Conservation (phyloP, 64 coral and sea anemone genomes). For the Montipora foliosa region DNA sequence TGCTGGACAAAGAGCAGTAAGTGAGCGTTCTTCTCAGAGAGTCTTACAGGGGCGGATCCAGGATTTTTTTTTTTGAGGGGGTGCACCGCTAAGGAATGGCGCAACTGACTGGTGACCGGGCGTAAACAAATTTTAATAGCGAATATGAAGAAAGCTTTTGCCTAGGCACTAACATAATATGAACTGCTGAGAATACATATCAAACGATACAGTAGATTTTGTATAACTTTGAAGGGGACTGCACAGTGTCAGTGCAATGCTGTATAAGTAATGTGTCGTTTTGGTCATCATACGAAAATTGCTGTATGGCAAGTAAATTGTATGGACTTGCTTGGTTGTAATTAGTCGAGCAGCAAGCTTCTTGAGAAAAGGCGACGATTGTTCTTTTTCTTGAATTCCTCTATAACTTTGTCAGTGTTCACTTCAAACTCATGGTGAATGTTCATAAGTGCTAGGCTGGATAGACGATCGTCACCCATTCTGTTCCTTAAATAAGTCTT, state of each 20-base stretch:
- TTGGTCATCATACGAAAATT: constrained; percentile 23
- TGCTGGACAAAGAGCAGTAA: no score
- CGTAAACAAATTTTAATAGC: constrained; percentile 15
- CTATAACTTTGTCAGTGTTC: constrained; percentile 14
- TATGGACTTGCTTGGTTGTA: constrained; percentile 23
- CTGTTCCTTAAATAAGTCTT: constrained; percentile 52
- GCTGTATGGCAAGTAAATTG: constrained; percentile 13
- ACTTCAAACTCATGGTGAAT: constrained; percentile 8
- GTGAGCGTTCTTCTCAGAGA: no score
- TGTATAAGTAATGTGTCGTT: constrained; percentile 19
- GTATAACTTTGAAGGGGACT: constrained; percentile 13
- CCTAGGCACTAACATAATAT: constrained; percentile 19
- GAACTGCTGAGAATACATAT: constrained; percentile 29
- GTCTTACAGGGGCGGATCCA: constrained; percentile 30
- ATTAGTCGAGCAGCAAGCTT: constrained; percentile 11
- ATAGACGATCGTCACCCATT: constrained; percentile 62
- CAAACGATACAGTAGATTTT: constrained; percentile 1
- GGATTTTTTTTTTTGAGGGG: constrained; percentile 37
- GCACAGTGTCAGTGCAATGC: constrained; percentile 12
- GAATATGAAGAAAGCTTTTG: constrained; percentile 14
- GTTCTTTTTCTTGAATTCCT: constrained; percentile 17
- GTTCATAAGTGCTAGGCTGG: constrained; percentile 28
- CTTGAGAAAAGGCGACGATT: constrained; percentile 17
- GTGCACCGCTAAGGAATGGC: constrained; percentile 62
- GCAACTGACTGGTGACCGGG: constrained; percentile 25